Conservation (phyloP, 2,797 vertebrate species). For the Sparidentex hasta region DNA sequence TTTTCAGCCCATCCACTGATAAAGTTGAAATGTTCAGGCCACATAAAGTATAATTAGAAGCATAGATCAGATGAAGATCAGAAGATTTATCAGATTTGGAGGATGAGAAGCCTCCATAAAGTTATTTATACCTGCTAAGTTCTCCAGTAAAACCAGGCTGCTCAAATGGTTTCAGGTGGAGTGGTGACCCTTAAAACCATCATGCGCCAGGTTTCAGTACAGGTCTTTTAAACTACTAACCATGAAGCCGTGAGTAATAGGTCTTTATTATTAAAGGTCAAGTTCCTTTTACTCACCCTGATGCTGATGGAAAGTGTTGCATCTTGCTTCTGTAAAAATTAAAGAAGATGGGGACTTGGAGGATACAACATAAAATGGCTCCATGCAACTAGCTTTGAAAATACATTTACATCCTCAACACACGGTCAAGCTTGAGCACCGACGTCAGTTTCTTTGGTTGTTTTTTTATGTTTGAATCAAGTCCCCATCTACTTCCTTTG, state of each 20-base stretch:
- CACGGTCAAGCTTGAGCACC: too few species aligned
- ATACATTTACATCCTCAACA: too few species aligned
- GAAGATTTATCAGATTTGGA: neutral
- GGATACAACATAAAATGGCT: too few species aligned
- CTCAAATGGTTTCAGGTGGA: neutral
- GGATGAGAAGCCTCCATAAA: neutral
- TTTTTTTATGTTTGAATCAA: too few species aligned
- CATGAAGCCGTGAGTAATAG: neutral
- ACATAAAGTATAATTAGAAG: neutral
- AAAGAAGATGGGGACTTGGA: too few species aligned
- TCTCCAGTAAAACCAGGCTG: neutral
- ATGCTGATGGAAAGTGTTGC: too few species aligned
- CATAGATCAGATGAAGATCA: too few species aligned
- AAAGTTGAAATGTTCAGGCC: neutral
- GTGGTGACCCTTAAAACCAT: neutral
- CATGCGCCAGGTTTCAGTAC: neutral
- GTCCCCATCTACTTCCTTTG: too few species aligned
- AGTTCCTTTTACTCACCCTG: too few species aligned
- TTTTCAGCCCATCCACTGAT: neutral
- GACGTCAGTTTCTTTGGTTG: too few species aligned
- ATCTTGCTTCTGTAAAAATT: too few species aligned
- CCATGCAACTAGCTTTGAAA: too few species aligned
- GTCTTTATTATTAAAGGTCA: conserved; percentile 3
- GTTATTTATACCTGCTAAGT: neutral
- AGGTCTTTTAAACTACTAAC: neutral